Evolutionary conservation across 2,888 invertebrate species (phyloP).

Genomic region (Callinectes sapidus): DNA sequence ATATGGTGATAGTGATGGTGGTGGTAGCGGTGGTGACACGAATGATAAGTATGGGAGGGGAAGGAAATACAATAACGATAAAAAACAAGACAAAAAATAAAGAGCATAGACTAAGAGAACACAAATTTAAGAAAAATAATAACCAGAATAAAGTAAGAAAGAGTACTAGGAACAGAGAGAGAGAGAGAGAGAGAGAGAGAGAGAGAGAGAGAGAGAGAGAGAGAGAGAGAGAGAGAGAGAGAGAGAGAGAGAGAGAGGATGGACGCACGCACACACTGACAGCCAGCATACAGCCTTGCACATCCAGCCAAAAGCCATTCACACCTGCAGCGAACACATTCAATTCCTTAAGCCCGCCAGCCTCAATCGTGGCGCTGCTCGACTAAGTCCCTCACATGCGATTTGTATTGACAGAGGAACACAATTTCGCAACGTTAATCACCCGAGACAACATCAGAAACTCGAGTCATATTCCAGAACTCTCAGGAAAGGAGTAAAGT

Average conservation of each 20-base stretch:
- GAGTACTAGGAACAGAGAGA: neutral
- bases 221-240: neutral
- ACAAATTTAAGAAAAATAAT: neutral
- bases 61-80: neutral
- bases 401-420: slow-evolving; percentile 31
- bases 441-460: neutral
- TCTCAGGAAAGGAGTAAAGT: neutral
- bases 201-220: neutral
- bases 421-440: slow-evolving; percentile 21
- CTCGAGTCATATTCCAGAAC: neutral
- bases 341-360: slow-evolving; percentile 13
- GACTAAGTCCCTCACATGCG: slow-evolving; percentile 4
- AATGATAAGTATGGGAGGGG: neutral
- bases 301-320: neutral
- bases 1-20: no score
- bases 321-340: neutral
- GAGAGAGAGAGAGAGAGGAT: neutral
- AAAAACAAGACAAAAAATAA: neutral
- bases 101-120: no score
- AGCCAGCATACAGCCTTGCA: neutral
- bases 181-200: neutral
- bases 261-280: neutral
- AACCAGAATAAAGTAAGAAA: neutral
- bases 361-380: neutral
- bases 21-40: no score